Evolutionary conservation across 2,797 vertebrate species (phyloP).

Genomic region (Lemur catta): DNA sequence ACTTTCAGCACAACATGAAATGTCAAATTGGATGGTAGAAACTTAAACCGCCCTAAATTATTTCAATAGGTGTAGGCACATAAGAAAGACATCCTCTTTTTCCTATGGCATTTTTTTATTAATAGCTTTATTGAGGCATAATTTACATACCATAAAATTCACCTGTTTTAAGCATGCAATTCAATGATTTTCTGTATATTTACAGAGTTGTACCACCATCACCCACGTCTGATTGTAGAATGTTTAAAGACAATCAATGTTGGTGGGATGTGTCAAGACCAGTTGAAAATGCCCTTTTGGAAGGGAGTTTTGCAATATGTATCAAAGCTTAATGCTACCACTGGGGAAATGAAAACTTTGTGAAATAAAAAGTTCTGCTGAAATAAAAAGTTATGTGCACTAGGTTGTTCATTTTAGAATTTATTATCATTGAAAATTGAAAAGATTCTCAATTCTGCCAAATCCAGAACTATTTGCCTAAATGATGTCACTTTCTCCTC

Average conservation of each 20-base stretch:
- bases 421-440: not conserved
- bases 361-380: not conserved
- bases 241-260: not conserved
- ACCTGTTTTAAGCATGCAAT: not conserved
- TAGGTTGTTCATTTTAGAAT: not conserved
- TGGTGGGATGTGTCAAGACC: not conserved
- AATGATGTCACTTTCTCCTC: not conserved
- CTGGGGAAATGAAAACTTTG: not conserved
- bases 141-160: not conserved
- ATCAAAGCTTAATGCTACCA: not conserved
- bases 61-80: not conserved
- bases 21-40: not conserved
- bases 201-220: not conserved
- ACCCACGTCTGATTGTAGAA: not conserved
- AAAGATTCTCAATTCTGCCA: slow-evolving; percentile 7
- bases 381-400: not conserved
- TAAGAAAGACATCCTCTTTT: not conserved
- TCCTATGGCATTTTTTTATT: not conserved
- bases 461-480: not conserved
- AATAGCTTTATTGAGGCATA: not conserved
- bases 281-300: not conserved
- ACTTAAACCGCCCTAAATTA: not conserved
- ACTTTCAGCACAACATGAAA: not conserved
- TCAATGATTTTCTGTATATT: not conserved
- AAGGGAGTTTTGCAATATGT: not conserved